Evolutionary conservation across 2,797 vertebrate genomes (phyloP), one percentile per base, ranked within the genome.

Genomic region (Sebastes umbrosus): DNA sequence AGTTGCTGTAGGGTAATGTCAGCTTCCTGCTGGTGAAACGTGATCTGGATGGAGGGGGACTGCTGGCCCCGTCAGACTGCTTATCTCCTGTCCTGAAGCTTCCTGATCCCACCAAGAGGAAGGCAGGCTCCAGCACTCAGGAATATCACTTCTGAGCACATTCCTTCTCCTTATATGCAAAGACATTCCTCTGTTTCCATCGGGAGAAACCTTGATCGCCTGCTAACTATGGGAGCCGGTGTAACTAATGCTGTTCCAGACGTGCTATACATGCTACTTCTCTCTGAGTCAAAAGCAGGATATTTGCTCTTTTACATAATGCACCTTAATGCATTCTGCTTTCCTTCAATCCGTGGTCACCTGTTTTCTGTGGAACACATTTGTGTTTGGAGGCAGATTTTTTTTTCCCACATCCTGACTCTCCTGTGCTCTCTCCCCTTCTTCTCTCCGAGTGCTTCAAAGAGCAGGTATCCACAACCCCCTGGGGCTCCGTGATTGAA

Each of bases 391-490:
- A 91, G 82, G 86, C 79, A 85, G 82, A 80, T 83, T 90, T 50
- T 50, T 50, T 50, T 89, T 84, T 86, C 87, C 90, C 85, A 94
- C 88, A 93, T 94, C 88, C 88, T 83, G 89, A 84, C 84, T 88
- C 69, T 80, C 73, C 85, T 80, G 71, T 86, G 75, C 80, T 78
- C 71, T 79, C 60, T 75, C 55, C 16, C 34, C 59, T 79, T 77
- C 79, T 80, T 83, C 73, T 83, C 80, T 86, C 82, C 69, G 77
- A 88, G 81, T 52, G 92, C 93, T 95, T 96, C 95, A 96, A 96
- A 95, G 94, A 93, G 76, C 90, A 95, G 93, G 94, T 94, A 95
- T 93, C 90, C 93, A 91, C 87, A 92, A 88, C 88, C 91, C 94
- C 93, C 92, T 55, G 90, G 87, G 93, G 92, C 87, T 79, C 82